These are phyloP conservation scores for Xenops minutus DNA, from an alignment of 2,797 vertebrate species.

Conservation along the genomic window DNA sequence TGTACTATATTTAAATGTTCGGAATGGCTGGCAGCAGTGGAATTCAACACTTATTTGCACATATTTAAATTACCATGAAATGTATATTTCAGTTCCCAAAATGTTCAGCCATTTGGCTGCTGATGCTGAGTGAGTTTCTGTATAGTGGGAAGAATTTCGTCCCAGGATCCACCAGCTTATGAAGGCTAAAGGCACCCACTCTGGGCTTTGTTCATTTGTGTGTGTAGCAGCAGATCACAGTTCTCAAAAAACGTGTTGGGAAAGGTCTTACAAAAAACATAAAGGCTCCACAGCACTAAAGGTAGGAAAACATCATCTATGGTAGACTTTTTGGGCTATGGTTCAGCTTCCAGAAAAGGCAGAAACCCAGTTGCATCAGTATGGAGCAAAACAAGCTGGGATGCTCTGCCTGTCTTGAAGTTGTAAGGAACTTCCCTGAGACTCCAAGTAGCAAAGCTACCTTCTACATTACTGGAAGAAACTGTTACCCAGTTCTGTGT, in stretches of 20 bases:
- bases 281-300: not conserved
- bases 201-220: not conserved
- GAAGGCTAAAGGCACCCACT: not conserved
- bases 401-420: not conserved
- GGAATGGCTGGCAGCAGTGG: not conserved
- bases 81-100: conserved; percentile 1
- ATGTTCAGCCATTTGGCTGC: not conserved
- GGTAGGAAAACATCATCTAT: not conserved
- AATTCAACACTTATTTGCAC: conserved; percentile 3
- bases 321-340: not conserved
- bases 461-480: not conserved
- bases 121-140: not conserved
- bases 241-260: not conserved
- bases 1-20: not conserved
- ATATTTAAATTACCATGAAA: not conserved
- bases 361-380: not conserved
- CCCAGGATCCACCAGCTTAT: not conserved
- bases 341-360: not conserved
- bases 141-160: not conserved
- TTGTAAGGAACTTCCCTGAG: not conserved
- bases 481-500: not conserved
- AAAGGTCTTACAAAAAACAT: not conserved
- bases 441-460: not conserved
- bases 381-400: not conserved
- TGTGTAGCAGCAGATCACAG: not conserved